Conservation (phyloP, 2,797 vertebrate genomes). For the Lepilemur ruficaudatus region DNA sequence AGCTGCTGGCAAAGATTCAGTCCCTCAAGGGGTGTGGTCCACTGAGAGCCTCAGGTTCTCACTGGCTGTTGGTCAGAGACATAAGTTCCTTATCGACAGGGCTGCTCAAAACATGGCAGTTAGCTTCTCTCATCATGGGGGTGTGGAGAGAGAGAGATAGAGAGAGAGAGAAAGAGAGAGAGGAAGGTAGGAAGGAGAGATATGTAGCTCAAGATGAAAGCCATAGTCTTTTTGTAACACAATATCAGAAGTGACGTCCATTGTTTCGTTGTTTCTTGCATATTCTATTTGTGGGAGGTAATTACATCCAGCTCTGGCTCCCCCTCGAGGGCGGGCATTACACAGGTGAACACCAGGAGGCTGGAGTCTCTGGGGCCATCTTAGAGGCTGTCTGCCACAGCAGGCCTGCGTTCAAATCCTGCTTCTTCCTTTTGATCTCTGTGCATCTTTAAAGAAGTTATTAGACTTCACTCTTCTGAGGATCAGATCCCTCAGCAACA, state of each 20-base stretch:
- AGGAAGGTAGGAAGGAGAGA: neutral
- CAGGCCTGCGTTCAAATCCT: fast-evolving
- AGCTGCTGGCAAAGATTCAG: neutral
- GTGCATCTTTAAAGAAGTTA: neutral
- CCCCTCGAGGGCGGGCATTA: fast-evolving
- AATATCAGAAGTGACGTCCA: neutral
- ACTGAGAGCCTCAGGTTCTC: neutral
- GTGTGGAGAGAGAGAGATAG: neutral
- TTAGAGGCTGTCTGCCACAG: no score
- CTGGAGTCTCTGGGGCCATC: fast-evolving
- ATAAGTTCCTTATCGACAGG: neutral
- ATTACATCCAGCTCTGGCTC: no score
- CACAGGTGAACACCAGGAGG: fast-evolving
- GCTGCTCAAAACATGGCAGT: no score
- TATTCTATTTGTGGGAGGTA: neutral
- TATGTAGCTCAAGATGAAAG: neutral
- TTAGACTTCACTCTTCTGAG: neutral
- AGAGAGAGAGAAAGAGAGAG: no score
- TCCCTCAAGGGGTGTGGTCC: neutral
- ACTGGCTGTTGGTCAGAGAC: no score
- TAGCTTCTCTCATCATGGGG: neutral
- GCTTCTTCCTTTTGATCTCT: neutral
- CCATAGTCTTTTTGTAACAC: neutral
- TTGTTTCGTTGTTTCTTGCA: neutral
- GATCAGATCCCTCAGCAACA: neutral